Percentiles rank a stretch among this genome's conserved stretches.
These are phyloP conservation scores for Zeus faber DNA, from an alignment of 2,113 vertebrate species.

Conservation along the genomic window DNA sequence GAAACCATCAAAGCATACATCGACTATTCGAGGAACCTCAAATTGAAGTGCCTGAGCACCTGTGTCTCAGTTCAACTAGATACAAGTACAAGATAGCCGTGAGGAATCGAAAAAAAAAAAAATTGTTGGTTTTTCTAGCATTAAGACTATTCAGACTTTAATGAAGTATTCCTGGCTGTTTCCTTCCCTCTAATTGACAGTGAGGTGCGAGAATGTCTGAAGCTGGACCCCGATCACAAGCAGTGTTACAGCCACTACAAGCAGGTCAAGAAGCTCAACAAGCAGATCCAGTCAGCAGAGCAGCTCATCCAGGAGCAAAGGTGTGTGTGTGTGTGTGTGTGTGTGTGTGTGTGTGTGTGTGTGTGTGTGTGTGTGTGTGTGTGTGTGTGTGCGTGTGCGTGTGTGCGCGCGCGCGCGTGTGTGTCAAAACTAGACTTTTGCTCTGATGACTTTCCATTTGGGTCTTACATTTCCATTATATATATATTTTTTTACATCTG, in stretches of 20 bases:
- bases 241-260: conserved; percentile 95
- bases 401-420: not conserved
- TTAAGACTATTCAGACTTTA: too few relatives aligned
- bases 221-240: conserved; percentile 96
- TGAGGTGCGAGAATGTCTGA: conserved; percentile 95
- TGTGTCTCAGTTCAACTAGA: too few relatives aligned
- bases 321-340: conserved; percentile 56
- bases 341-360: not conserved
- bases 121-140: too few relatives aligned
- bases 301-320: conserved; percentile 88
- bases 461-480: too few relatives aligned
- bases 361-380: not conserved
- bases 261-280: conserved; percentile 95
- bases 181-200: conserved; percentile 60
- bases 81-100: too few relatives aligned
- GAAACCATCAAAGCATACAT: too few relatives aligned
- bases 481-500: too few relatives aligned
- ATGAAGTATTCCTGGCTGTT: not conserved
- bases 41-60: too few relatives aligned
- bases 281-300: conserved; percentile 89
- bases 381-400: not conserved
- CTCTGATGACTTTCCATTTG: too few relatives aligned
- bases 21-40: too few relatives aligned
- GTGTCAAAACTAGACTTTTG: too few relatives aligned
- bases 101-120: too few relatives aligned